Base-by-base conservation (phyloP, 2,797 vertebrate species). In the Chaenodraco wilsoni region DNA sequence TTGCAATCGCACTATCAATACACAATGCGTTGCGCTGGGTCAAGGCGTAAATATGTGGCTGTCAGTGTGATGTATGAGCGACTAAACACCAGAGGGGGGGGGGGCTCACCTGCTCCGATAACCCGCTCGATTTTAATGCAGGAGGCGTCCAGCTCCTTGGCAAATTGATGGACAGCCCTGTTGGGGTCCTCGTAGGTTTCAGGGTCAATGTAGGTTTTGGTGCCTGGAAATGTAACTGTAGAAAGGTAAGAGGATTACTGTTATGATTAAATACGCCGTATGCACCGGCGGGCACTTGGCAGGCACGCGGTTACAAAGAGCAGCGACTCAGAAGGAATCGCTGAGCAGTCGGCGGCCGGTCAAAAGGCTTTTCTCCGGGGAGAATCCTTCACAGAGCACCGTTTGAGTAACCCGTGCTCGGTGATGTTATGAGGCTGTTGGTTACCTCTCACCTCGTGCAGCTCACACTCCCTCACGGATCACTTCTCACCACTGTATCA, bases 191-290 rank as follows among this genome's bases (percentile, higher is more conserved):
- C 98, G 67, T 99, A 99, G 92, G 97, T 99, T 95, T 99, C 97
- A 75, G 98, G 98, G 96, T 99, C 97, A 92, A 99, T 97, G 96
- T 99, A 99, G 87, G 97, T 99, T 96, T 99, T 99, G 95, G 97
- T 98, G 96, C 98, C 98, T 97, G 98, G 98, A 96, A 99, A 98
- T 98, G 99, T 99, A 95, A 99, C 98, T 99, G 97, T 96, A 96
- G 96, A 97, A 95, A 95, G 95, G 96, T 97, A 96, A 98, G 96
- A 97, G 96, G 96, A 96, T 96, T 94, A 96, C 96, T 95, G 96
- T 96, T 96, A 95, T 93, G 95, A 95, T 96, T 94, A 96, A 96
- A 94, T 94, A 97, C 94, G 93, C 94, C 88, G 94, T 92, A 91
- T 83, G 91, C 92, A 93, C 87, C 87, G 84, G 62, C 65, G 89